phyloP scores from a whole-genome alignment of 35 echinoderm and acorn worm species.

The Nesometra sesokonis region DNA sequence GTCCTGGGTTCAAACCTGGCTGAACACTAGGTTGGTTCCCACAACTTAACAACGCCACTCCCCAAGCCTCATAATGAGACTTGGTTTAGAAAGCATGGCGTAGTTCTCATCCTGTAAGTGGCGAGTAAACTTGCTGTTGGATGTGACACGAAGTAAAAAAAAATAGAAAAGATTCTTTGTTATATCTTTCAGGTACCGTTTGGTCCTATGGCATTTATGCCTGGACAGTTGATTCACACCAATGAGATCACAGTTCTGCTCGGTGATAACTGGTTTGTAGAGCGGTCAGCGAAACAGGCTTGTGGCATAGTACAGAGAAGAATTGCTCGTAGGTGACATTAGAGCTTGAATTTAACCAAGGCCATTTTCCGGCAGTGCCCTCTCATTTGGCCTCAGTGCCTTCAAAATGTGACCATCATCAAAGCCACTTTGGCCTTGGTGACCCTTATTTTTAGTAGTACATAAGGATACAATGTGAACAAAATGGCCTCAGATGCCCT shows the following conservation, averaged over 20 bases:
- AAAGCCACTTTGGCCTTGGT: too few relatives aligned
- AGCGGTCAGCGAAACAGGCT: slow-evolving; percentile 77
- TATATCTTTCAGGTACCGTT: slow-evolving; percentile 80
- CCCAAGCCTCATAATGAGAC: too few relatives aligned
- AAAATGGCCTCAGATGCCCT: background rate
- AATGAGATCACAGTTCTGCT: slow-evolving; percentile 94
- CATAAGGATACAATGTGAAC: too few relatives aligned
- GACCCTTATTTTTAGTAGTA: too few relatives aligned
- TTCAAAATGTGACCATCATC: too few relatives aligned
- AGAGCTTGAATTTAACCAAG: background rate
- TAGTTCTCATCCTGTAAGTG: background rate
- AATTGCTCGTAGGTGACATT: slow-evolving; percentile 42
- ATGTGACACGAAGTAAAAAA: too few relatives aligned
- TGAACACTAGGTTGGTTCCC: too few relatives aligned
- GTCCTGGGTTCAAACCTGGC: too few relatives aligned
- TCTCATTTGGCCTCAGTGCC: too few relatives aligned
- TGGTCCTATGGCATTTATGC: slow-evolving; percentile 83
- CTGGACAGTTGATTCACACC: slow-evolving; percentile 80
- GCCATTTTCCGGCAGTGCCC: background rate
- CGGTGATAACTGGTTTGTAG: slow-evolving; percentile 92
- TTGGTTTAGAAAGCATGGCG: too few relatives aligned
- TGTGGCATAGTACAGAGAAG: slow-evolving; percentile 81
- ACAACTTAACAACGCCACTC: too few relatives aligned
- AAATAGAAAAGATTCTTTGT: background rate
- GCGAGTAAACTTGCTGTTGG: background rate